Evolutionary conservation across 2,888 invertebrate genomes (phyloP).

Genomic region (Aspidiotus destructor): DNA sequence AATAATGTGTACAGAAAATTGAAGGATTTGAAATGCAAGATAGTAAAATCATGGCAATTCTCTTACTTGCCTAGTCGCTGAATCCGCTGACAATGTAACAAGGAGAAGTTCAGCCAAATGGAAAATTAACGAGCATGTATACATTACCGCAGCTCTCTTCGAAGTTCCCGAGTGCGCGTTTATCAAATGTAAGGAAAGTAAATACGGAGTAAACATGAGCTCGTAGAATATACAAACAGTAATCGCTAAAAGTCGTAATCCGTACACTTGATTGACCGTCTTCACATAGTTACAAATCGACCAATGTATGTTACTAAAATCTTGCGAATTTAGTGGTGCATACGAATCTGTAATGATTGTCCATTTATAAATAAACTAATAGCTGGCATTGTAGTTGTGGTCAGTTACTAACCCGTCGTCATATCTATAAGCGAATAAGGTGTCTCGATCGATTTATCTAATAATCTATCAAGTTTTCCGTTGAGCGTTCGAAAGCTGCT

Average conservation of each 20-base stretch:
- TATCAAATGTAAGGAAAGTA: slow-evolving; percentile 19
- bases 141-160: background rate
- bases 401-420: background rate
- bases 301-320: slow-evolving; percentile 18
- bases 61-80: slow-evolving; percentile 15
- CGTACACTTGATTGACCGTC: slow-evolving; percentile 13
- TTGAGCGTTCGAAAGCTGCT: background rate
- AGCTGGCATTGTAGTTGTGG: no score
- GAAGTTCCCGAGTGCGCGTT: slow-evolving; percentile 9
- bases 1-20: background rate
- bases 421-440: background rate
- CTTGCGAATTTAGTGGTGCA: background rate
- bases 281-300: slow-evolving; percentile 18
- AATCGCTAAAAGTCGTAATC: slow-evolving; percentile 14
- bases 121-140: slow-evolving; percentile 9
- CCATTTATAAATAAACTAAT: background rate
- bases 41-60: no score
- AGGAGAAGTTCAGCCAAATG: slow-evolving; percentile 23
- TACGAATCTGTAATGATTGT: background rate
- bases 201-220: slow-evolving; percentile 29
- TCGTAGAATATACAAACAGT: slow-evolving; percentile 26
- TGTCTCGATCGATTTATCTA: background rate
- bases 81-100: slow-evolving; percentile 19
- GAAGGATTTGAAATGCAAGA: no score
- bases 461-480: background rate